phyloP scores from a whole-genome alignment of 2,888 invertebrate species.

The Lepidochitona cinerea region DNA sequence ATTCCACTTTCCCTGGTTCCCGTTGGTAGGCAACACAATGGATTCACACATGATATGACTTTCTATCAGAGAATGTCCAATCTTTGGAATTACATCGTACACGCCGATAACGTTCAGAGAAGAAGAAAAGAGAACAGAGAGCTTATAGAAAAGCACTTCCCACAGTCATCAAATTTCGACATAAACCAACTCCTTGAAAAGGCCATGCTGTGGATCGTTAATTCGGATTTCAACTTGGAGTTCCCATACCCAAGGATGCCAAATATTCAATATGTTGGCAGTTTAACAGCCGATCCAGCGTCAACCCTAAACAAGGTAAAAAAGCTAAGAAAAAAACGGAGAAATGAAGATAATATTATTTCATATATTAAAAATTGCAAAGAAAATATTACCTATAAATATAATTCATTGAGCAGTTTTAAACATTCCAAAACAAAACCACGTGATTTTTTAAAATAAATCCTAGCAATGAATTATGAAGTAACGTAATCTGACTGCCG shows the following conservation, averaged over 20 bases:
- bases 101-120: not conserved
- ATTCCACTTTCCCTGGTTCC: not conserved
- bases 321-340: too few relatives aligned
- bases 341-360: too few relatives aligned
- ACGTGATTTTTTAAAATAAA: not conserved
- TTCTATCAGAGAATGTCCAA: not conserved
- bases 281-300: not conserved
- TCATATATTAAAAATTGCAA: too few relatives aligned
- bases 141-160: not conserved
- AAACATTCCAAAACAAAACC: not conserved
- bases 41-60: not conserved
- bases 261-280: not conserved
- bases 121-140: not conserved
- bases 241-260: not conserved
- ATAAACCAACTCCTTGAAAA: not conserved
- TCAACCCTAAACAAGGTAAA: not conserved
- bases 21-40: not conserved
- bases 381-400: not conserved
- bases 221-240: not conserved
- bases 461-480: too few relatives aligned
- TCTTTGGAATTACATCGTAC: not conserved
- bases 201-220: not conserved
- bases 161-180: not conserved
- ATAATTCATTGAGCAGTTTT: not conserved
- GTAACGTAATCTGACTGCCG: too few relatives aligned